phyloP scores from a whole-genome alignment of 2,888 invertebrate genomes.

The Aphodius sticticus region DNA sequence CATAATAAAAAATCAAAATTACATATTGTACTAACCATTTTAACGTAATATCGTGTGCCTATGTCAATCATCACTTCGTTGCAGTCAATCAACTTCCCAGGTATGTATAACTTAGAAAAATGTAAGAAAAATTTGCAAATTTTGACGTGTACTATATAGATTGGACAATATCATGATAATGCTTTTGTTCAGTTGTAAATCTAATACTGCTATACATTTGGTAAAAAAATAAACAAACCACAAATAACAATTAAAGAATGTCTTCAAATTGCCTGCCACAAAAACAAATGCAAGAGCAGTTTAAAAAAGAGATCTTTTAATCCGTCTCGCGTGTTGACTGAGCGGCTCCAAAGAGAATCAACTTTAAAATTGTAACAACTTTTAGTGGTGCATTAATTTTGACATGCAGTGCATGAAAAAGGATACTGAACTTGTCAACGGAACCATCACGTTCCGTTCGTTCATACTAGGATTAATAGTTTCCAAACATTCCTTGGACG shows the following conservation, averaged over 20 bases:
- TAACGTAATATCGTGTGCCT: slow-evolving; percentile 96
- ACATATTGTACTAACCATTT: slow-evolving; percentile 73
- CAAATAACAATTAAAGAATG: too few species aligned
- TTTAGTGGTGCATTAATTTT: neutral
- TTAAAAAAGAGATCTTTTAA: too few species aligned
- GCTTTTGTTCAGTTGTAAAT: too few species aligned
- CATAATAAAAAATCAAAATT: neutral
- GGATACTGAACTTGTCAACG: slow-evolving; percentile 88
- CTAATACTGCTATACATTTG: too few species aligned
- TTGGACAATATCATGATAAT: slow-evolving; percentile 16
- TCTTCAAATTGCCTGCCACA: too few species aligned
- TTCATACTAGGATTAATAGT: slow-evolving; percentile 79
- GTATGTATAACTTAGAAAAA: slow-evolving; percentile 84
- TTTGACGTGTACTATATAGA: neutral
- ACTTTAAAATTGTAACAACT: too few species aligned
- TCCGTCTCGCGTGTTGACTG: too few species aligned
- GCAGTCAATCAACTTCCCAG: slow-evolving; percentile 85
- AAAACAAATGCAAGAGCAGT: too few species aligned
- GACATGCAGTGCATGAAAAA: slow-evolving; percentile 51
- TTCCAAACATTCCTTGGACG: slow-evolving; percentile 85
- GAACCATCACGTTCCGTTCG: slow-evolving; percentile 89
- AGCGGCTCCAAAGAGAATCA: slow-evolving; percentile 5
- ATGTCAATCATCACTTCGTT: slow-evolving; percentile 92
- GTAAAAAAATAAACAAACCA: too few species aligned
- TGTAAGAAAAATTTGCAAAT: slow-evolving; percentile 41